A percentile compares a stretch with the other conserved stretches of the same genome.
Conservation (phyloP, 2,797 vertebrate genomes). For the Rhynchonycteris naso region DNA sequence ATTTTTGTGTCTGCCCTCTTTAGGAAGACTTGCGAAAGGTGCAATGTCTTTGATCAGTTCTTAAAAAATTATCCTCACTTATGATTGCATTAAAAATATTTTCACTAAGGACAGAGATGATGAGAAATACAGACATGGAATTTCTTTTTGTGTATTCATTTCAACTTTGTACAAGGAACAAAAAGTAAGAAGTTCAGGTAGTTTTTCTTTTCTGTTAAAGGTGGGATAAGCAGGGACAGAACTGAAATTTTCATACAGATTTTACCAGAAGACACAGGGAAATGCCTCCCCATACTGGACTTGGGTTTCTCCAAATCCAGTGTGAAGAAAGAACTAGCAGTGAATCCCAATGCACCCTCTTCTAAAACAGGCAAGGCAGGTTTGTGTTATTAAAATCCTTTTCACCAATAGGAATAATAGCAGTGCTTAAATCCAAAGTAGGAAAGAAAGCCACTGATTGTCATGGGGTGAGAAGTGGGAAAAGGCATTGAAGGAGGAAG, state of each 20-base stretch:
- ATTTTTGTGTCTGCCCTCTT: background rate
- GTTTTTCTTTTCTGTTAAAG: background rate
- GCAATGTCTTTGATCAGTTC: background rate
- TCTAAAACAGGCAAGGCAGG: background rate
- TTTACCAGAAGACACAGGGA: background rate
- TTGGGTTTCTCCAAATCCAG: background rate
- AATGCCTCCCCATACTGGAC: background rate
- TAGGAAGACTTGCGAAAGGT: background rate
- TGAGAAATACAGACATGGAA: background rate
- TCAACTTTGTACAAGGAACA: background rate
- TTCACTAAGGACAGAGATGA: background rate
- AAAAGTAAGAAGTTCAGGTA: background rate
- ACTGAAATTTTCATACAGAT: background rate
- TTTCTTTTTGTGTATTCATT: background rate
- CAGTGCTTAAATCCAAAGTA: slow-evolving; percentile 12
- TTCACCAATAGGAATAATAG: background rate
- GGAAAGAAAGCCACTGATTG: background rate
- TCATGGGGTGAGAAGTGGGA: background rate
- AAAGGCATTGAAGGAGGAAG: background rate
- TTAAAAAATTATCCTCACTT: background rate
- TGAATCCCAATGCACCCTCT: background rate
- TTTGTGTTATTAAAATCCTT: background rate
- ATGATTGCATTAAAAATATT: background rate
- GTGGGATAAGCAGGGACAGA: background rate
- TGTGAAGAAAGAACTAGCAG: background rate